Evolutionary conservation across 2,888 invertebrate genomes (phyloP), one percentile per base, ranked within the genome.

Genomic region (Ormyrus pomaceus): DNA sequence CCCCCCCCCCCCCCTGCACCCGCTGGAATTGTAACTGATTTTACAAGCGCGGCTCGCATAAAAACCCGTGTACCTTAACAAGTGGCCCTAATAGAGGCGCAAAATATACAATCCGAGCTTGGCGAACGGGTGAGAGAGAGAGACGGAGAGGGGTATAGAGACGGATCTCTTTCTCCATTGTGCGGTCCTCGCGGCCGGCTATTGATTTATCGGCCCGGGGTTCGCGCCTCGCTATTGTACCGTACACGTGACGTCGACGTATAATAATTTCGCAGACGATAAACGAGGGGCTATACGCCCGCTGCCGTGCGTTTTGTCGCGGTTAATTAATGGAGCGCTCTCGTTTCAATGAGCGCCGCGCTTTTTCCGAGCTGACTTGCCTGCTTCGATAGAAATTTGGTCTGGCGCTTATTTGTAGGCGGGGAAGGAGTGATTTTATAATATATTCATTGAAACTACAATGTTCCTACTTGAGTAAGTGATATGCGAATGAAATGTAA

Each of bases 201-300:
- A 82, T 82, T 82, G 82, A 82, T 82, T 82, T 79, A 79, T 79
- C 76, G 79, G 72, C 13, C 0, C 19, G 19, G 55, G 50, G 58
- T 34, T 9, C 3, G 69, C 72, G 19, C 61, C 59, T 61, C 64
- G 72, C 73, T 72, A 80, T 80, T 80, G 80, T 77, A 76, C 19
- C 61, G 68, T 19, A 80, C 73, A 80, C 45, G 77, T 80, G 78
- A 82, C 75, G 69, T 75, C 81, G 81, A 79, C 81, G 81, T 82
- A 82, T 82, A 82, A 82, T 82, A 82, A 82, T 82, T 82, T 82
- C 56, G 73, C 79, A 7, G 76, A 79, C 55, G 82, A 82, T 82
- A 80, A 82, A 82, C 77, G 82, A 80, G 79, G 77, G 72, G 55
- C 75, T 72, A 69, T 80, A 77, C n/a, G 34, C 3, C n/a, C 11